Conservation (phyloP, 2,113 vertebrate genomes). For the Barbus barbus region DNA sequence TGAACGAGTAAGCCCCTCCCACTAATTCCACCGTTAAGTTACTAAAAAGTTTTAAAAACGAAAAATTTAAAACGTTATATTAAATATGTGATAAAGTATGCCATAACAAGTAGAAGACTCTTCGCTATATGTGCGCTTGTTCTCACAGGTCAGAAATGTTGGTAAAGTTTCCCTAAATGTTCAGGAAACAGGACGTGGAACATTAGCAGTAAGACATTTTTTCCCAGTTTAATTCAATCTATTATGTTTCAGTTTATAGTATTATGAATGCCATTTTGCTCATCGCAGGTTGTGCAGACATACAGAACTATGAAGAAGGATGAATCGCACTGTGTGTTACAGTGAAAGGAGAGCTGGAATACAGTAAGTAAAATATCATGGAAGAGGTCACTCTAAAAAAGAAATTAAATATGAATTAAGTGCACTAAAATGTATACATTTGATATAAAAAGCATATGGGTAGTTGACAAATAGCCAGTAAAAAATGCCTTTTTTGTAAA, state of each 20-base stretch:
- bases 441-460: background rate
- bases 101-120: background rate
- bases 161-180: constrained; percentile 42
- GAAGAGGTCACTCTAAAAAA: background rate
- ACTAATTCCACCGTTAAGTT: background rate
- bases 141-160: constrained; percentile 45
- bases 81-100: background rate
- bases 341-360: constrained; percentile 53
- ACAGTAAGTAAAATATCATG: constrained; percentile 24
- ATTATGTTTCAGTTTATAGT: background rate
- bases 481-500: no score
- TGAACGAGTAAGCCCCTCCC: background rate
- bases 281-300: constrained; percentile 54
- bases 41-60: background rate
- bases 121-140: background rate
- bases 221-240: background rate
- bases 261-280: background rate
- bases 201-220: constrained; percentile 49
- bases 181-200: constrained; percentile 55
- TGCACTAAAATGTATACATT: background rate
- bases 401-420: background rate
- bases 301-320: constrained; percentile 57
- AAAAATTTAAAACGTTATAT: background rate
- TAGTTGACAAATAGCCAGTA: no score
- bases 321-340: constrained; percentile 50